Base-by-base conservation (phyloP, 2,888 invertebrate genomes). In the Rhaphigaster nebulosa region DNA sequence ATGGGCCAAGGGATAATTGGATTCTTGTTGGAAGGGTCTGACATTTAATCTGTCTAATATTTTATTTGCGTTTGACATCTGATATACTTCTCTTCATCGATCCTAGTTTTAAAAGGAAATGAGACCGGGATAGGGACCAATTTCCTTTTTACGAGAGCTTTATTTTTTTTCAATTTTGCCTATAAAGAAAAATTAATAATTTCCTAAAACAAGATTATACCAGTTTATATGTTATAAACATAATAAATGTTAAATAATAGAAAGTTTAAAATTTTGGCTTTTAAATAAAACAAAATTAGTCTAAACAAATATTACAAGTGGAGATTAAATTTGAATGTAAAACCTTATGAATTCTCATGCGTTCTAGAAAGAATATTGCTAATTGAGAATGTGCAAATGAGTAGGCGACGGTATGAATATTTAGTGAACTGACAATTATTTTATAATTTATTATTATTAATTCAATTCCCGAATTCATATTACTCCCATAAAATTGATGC, bases 11-110 rank as follows among this genome's bases (percentile, higher is more conserved):
- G 38, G 70, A 38, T 76, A 76, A 76, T 76, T 76, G 70, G 70
- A 38, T 76, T 76, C 70, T 76, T 38, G 70, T 76, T 76, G 70
- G 70, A 76, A 38, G 34, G 70, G 0, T 38, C 70, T 76, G 70
- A 76, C 70, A 76, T 76, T 76, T 76, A 76, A 76, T 76, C 70
- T 76, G 20, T 76, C 70, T 76, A 76, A 76, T 76, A 76, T 76
- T 76, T 76, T 76, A 76, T 76, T 76, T 76, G 70, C 38, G 29
- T 76, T 76, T 76, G 70, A 76, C 70, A 76, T 76, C 70, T 38
- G 70, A 76, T 76, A 38, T 38, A 76, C 70, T 38, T 76, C 70
- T 23, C 70, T 76, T 38, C 34, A 76, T 76, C 70, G 70, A 76
- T 38, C 70, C 10, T 1, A 23, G 20, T 38, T 76, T 65, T 38